Base-by-base conservation (phyloP, 2,113 vertebrate species). In the Melanerpes aurifrons region DNA sequence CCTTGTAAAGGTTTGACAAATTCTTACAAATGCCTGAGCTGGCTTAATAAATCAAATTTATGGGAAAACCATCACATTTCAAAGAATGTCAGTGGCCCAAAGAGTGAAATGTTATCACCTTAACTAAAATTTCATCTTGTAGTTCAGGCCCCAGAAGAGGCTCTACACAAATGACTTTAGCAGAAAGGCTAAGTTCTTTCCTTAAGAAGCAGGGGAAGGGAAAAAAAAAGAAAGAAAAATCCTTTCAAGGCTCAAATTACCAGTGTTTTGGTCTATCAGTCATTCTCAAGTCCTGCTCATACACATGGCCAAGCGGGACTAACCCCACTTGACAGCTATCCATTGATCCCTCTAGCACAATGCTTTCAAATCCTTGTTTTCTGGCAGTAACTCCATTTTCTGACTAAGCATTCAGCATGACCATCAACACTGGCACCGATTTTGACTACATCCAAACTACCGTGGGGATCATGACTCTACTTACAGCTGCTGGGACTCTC, bases 1-100 rank as follows among this genome's bases (percentile, higher is more conserved):
- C 59, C 78, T 93, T 48, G 79, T 77, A 94, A 91, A 92, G 17
- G 58, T 86, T 88, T 90, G 91, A 88, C 76, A 94, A 74, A 91
- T 86, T 81, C 69, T 75, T 76, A 70, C 53, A 58, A 92, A 87
- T 83, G 89, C 61, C 61, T 86, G 73, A 96, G 58, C 66, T 90
- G 69, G 29, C 71, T 78, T 94, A 94, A 91, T 93, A 93, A 90
- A 96, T 93, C 87, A 93, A 66, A 69, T 92, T 86, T 86, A 90
- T 78, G 79, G 75, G 73, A 83, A 76, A 91, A 94, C 89, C 69
- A 74, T 7, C 64, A 73, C 82, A 69, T 96, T 92, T 91, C 93
- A 91, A 94, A 94, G 89, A 80, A 81, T 43, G 85, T 85, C 82
- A 81, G 82, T 80, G 86, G 48, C 66, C 82, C n/a, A 64, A 80